Conservation (phyloP, 2,113 vertebrate genomes). For the Passer montanus region DNA sequence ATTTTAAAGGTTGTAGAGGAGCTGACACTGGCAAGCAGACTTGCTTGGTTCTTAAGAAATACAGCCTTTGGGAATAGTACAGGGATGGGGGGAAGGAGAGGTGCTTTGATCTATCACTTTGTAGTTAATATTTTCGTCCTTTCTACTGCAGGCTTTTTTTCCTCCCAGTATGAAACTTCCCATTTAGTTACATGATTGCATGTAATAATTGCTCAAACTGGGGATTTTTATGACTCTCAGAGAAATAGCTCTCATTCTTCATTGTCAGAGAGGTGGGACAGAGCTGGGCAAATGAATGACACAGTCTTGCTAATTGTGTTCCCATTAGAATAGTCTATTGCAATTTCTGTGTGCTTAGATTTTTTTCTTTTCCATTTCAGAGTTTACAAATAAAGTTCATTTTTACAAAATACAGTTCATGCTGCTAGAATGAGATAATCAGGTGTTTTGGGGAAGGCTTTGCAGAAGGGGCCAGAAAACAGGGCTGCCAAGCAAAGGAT, state of each 20-base stretch:
- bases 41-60: slow-evolving; percentile 16
- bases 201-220: slow-evolving; percentile 14
- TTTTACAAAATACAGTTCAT: not conserved
- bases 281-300: not conserved
- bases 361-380: not conserved
- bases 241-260: not conserved
- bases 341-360: not conserved
- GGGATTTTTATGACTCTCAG: not conserved
- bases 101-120: slow-evolving; percentile 40
- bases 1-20: not conserved
- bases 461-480: not conserved
- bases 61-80: not conserved
- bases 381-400: not conserved
- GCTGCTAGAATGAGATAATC: not conserved
- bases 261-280: not conserved
- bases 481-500: not conserved
- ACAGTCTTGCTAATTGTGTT: not conserved
- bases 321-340: not conserved
- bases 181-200: slow-evolving; percentile 3
- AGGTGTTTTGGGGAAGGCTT: not conserved
- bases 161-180: slow-evolving; percentile 23
- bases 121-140: slow-evolving; percentile 35
- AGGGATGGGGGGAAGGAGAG: not conserved
- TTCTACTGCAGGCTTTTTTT: slow-evolving; percentile 20
- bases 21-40: not conserved